These are phyloP conservation scores for Sander vitreus DNA, from an alignment of 2,113 vertebrate genomes.

Conservation along the genomic window DNA sequence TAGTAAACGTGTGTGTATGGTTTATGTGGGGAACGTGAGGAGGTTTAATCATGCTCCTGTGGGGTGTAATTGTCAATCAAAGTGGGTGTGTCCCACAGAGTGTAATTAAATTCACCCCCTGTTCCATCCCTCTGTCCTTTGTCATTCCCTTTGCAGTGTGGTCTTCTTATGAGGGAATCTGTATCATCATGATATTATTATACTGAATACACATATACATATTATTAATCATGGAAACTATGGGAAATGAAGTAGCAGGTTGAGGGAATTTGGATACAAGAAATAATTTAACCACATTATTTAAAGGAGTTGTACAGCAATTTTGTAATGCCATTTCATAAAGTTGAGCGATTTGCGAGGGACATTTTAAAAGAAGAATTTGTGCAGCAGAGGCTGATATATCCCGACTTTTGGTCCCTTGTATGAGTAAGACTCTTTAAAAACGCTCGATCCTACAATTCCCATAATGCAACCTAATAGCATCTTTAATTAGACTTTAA, in stretches of 20 bases:
- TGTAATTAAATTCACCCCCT: conserved; percentile 65
- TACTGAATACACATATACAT: not conserved
- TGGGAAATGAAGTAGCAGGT: not conserved
- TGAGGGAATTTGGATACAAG: not conserved
- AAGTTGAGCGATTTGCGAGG: not conserved
- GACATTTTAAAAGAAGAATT: not conserved
- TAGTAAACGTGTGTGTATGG: conserved; percentile 53
- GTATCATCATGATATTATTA: not conserved
- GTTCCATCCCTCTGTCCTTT: conserved; percentile 65
- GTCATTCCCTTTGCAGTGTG: conserved; percentile 54
- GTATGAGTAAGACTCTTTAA: no score
- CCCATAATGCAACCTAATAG: not conserved
- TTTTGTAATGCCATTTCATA: not conserved
- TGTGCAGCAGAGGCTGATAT: not conserved
- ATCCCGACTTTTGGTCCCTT: not conserved
- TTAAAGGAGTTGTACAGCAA: not conserved
- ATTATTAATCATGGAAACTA: not conserved
- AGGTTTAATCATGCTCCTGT: conserved; percentile 74
- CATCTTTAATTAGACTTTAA: not conserved
- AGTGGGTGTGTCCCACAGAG: conserved; percentile 63
- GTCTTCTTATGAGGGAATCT: conserved; percentile 6
- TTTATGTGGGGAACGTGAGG: conserved; percentile 48
- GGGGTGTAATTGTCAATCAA: conserved; percentile 76
- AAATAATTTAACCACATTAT: not conserved
- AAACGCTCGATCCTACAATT: not conserved